These are phyloP conservation scores for Oreohelix idahoensis DNA, from an alignment of 1,140 invertebrate genomes.

Conservation along the genomic window DNA sequence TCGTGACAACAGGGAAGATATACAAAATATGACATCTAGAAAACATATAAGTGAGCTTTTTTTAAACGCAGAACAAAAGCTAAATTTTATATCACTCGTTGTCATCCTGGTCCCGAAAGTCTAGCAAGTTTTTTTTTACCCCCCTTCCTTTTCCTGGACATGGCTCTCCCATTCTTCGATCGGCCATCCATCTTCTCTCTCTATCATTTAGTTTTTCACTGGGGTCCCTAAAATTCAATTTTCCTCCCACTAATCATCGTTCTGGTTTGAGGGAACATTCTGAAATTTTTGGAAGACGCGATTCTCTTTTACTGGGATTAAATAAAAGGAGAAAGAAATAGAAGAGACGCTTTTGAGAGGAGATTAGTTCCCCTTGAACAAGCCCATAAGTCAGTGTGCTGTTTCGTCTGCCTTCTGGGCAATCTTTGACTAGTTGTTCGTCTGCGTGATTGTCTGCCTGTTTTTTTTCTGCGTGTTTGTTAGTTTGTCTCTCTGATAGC, in stretches of 20 bases:
- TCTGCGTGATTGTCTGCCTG: not conserved
- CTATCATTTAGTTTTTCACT: constrained; percentile 28
- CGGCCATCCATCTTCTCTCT: constrained; percentile 6
- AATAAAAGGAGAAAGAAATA: not conserved
- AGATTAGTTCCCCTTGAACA: constrained; percentile 25
- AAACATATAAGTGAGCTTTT: too few relatives aligned
- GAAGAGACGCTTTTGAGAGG: not conserved
- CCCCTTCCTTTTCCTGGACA: not conserved
- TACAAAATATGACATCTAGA: too few relatives aligned
- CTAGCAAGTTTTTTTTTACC: not conserved
- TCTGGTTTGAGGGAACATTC: not conserved
- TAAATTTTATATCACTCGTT: not conserved
- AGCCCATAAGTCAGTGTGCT: constrained; percentile 24
- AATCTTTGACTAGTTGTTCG: not conserved
- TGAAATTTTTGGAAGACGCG: not conserved
- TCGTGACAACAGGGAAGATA: too few relatives aligned
- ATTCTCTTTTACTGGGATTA: not conserved
- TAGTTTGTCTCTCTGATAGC: too few relatives aligned
- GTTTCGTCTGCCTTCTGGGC: not conserved
- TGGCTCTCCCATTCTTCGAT: constrained; percentile 15
- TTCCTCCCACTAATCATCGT: constrained; percentile 33
- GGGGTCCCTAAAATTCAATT: constrained; percentile 29
- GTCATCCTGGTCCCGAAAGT: not conserved
- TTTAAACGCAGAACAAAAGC: too few relatives aligned
- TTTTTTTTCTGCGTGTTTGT: not conserved